These are phyloP conservation scores for Pseudomyrmex pallidus DNA, from an alignment of 1,140 invertebrate species.

Conservation along the genomic window DNA sequence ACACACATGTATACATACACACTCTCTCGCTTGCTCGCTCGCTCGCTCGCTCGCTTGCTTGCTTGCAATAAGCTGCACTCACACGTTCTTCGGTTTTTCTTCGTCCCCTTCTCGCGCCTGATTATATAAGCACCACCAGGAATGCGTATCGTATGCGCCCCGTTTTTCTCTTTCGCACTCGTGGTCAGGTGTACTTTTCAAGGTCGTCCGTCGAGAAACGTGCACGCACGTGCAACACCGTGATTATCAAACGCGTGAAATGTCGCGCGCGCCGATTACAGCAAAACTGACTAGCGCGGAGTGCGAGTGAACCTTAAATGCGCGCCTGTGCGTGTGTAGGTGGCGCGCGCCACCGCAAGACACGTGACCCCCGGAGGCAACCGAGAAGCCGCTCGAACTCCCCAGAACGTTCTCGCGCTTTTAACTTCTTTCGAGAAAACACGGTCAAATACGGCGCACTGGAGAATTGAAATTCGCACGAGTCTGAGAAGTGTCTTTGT, in stretches of 20 bases:
- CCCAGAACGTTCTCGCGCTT: constrained; percentile 64
- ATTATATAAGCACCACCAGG: constrained; percentile 46
- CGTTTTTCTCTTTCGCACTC: constrained; percentile 48
- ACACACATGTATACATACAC: background rate
- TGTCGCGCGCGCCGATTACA: constrained; percentile 21
- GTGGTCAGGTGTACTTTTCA: constrained; percentile 17
- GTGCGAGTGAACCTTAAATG: constrained; percentile 72
- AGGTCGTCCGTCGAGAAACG: background rate
- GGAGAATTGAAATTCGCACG: too few species aligned
- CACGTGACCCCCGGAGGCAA: constrained; percentile 48
- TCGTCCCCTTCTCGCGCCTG: constrained; percentile 27
- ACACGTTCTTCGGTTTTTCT: constrained; percentile 31
- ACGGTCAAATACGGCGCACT: background rate
- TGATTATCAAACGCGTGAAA: background rate
- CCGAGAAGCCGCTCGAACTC: constrained; percentile 56
- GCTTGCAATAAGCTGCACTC: constrained; percentile 45
- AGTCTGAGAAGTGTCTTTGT: too few species aligned
- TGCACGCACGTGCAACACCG: background rate
- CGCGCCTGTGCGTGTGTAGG: constrained; percentile 63
- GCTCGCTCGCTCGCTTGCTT: constrained; percentile 7
- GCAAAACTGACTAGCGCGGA: constrained; percentile 69
- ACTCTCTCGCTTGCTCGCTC: constrained; percentile 23
- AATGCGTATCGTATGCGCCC: background rate
- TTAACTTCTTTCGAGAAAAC: constrained; percentile 26
- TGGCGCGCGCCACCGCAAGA: constrained; percentile 66